A percentile compares a stretch with the other conserved stretches of the same genome.
Conservation (phyloP, 2,888 invertebrate genomes). For the Steinernema scapterisci region DNA sequence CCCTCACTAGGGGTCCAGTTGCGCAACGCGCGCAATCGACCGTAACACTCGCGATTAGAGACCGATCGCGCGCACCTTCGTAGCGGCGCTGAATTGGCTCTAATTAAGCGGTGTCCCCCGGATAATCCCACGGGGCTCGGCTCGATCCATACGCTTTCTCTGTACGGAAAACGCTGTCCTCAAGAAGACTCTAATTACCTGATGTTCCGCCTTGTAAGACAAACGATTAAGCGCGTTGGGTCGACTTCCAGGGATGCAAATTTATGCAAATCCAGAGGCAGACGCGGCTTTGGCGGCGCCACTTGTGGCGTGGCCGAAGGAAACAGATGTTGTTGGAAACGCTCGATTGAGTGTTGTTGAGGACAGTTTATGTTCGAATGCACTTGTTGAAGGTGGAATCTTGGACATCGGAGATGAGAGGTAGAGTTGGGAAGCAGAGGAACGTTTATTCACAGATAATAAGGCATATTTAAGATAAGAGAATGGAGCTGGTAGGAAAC, state of each 20-base stretch:
- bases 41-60: neutral
- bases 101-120: constrained; percentile 16
- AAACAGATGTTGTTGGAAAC: constrained; percentile 1
- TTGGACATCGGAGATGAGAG: neutral
- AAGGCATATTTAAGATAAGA: neutral
- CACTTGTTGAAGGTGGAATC: neutral
- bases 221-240: neutral
- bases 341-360: constrained; percentile 6
- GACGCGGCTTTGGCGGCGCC: constrained; percentile 24
- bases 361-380: neutral
- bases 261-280: neutral
- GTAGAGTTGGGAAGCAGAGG: neutral
- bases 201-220: neutral
- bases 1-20: constrained; percentile 19
- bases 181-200: constrained; percentile 20
- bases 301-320: constrained; percentile 13
- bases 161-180: neutral
- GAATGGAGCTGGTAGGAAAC: neutral
- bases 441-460: neutral
- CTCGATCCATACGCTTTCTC: constrained; percentile 20
- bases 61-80: constrained; percentile 1
- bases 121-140: constrained; percentile 17
- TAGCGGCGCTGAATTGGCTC: constrained; percentile 2
- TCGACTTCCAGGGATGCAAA: constrained; percentile 14
- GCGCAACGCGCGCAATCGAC: constrained; percentile 30